Conservation (phyloP, 2,888 invertebrate genomes). For the Chironomus riparius region DNA sequence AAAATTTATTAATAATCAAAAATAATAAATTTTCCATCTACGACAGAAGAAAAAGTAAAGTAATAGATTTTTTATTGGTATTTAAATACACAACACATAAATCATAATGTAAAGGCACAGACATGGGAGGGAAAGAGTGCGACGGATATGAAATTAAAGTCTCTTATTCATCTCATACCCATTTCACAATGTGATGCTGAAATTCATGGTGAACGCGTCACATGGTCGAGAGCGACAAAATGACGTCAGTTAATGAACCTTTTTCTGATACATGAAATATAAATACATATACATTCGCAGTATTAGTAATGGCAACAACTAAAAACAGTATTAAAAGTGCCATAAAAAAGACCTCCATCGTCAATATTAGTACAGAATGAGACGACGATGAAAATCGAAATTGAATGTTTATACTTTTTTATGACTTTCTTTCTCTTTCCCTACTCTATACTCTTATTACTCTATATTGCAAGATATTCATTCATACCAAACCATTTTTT, state of each 20-base stretch:
- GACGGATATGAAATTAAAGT: too few relatives aligned
- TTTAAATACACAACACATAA: constrained; percentile 1
- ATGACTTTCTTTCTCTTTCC: background rate
- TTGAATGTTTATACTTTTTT: constrained; percentile 17
- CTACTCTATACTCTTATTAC: background rate
- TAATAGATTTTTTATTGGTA: background rate
- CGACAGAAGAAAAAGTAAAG: background rate
- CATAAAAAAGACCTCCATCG: background rate
- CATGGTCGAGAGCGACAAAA: background rate
- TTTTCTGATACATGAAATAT: background rate
- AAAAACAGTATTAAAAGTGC: constrained; percentile 2
- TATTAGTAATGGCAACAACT: background rate
- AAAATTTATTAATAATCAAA: too few relatives aligned
- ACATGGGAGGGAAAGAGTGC: too few relatives aligned
- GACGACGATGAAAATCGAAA: constrained; percentile 5
- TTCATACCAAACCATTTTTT: background rate
- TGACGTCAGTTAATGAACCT: constrained; percentile 2
- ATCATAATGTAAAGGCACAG: background rate
- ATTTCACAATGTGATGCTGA: too few relatives aligned
- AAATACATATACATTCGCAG: too few relatives aligned
- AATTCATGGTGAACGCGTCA: background rate
- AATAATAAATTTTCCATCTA: background rate
- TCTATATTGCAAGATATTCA: background rate
- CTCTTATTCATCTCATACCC: too few relatives aligned
- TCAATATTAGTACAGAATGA: background rate